Percentiles rank a stretch among this genome's conserved stretches.
These are phyloP conservation scores for Caenorhabditis uteleia DNA, from an alignment of 2,888 invertebrate species.

Conservation along the genomic window DNA sequence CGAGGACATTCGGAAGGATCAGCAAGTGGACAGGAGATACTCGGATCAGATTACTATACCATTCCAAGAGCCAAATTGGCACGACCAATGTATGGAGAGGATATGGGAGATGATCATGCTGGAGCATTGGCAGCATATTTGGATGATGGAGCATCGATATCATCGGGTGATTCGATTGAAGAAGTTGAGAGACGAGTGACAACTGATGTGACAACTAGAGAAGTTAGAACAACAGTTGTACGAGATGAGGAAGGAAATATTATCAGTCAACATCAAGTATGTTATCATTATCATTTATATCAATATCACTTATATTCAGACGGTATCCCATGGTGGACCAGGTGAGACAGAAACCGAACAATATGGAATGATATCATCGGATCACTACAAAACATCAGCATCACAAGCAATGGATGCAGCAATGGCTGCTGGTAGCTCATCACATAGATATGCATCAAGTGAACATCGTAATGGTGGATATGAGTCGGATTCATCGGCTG, in stretches of 20 bases:
- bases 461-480: slow-evolving; percentile 23
- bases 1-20: slow-evolving; percentile 39
- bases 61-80: slow-evolving; percentile 64
- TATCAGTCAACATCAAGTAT: slow-evolving; percentile 47
- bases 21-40: slow-evolving; percentile 46
- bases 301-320: not conserved
- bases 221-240: slow-evolving; percentile 55
- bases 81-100: slow-evolving; percentile 37
- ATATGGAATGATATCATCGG: slow-evolving; percentile 53
- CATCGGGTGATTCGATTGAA: slow-evolving; percentile 49
- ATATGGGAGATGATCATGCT: slow-evolving; percentile 40
- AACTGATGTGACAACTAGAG: slow-evolving; percentile 63
- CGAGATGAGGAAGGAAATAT: slow-evolving; percentile 52
- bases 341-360: slow-evolving; percentile 55
- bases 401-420: slow-evolving; percentile 40
- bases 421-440: no score
- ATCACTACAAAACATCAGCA: slow-evolving; percentile 49
- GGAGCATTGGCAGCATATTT: slow-evolving; percentile 49
- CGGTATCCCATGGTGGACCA: not conserved
- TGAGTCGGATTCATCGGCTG: slow-evolving; percentile 39
- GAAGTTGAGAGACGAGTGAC: slow-evolving; percentile 65
- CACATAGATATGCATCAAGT: no score
- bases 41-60: slow-evolving; percentile 54
- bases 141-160: slow-evolving; percentile 55
- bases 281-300: not conserved